phyloP scores from a whole-genome alignment of 2,888 invertebrate species.

The Scrobipalpa costella region DNA sequence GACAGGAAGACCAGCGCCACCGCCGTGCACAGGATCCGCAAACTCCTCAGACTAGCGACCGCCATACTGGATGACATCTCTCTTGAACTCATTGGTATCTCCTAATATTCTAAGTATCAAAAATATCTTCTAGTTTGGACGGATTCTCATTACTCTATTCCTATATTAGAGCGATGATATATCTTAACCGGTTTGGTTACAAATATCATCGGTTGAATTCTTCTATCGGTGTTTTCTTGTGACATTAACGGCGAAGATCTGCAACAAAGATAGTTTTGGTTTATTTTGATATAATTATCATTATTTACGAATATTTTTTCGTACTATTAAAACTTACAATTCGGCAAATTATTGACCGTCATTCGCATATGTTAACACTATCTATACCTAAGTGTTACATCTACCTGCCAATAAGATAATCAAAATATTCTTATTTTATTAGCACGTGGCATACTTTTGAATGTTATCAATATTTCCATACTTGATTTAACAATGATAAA shows the following conservation, averaged over 20 bases:
- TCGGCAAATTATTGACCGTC: too few species aligned
- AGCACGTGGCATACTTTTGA: background rate
- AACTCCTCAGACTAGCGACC: constrained; percentile 56
- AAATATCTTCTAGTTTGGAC: constrained; percentile 53
- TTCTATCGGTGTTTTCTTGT: constrained; percentile 23
- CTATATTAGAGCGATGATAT: constrained; percentile 44
- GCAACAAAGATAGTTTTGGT: constrained; percentile 25
- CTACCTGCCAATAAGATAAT: background rate
- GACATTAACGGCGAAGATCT: constrained; percentile 24
- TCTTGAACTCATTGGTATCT: constrained; percentile 59
- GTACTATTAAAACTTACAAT: too few species aligned
- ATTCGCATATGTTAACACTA: too few species aligned
- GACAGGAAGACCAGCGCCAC: constrained; percentile 58
- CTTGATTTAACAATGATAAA: background rate
- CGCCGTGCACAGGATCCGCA: constrained; percentile 63
- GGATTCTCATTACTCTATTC: constrained; percentile 56
- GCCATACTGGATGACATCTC: constrained; percentile 57
- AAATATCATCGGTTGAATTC: constrained; percentile 44
- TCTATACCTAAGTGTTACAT: background rate
- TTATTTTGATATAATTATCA: background rate
- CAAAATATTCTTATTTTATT: background rate
- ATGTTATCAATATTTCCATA: background rate
- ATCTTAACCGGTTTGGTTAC: constrained; percentile 49
- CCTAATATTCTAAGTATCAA: constrained; percentile 50
- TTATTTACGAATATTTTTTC: too few species aligned